Base-by-base conservation (phyloP, 2,888 invertebrate species). In the Ichneumoninae sp. region DNA sequence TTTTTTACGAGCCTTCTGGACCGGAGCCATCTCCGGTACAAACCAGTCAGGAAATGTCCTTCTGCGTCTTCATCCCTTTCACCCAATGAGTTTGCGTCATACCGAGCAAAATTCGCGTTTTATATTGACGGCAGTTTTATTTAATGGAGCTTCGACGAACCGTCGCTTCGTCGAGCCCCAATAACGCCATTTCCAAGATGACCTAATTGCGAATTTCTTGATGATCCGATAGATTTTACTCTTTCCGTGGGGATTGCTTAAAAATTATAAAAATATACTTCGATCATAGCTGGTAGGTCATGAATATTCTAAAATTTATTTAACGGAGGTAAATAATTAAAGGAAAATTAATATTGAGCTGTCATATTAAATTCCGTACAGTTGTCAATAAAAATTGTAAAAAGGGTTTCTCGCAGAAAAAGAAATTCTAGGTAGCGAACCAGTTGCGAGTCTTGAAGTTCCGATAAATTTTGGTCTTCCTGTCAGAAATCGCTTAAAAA, bases 1-100 rank as follows among this genome's bases (percentile, higher is more conserved):
- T 57, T 87, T 86, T 87, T 86, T 87, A 84, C 81, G 84, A 87
- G 79, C 83, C 86, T 81, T 73, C 82, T 83, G 83, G 83, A 86
- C 85, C 73, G 79, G 69, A 85, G 85, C 87, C 86, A 87, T 85
- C 79, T 85, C 86, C 86, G 83, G 71, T 86, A 74, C 60, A 82
- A 82, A 83, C 83, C 85, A 85, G 77, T 50, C 81, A 77, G 75
- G 85, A 79, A 86, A 85, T 81, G 78, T 86, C 81, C 63, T 81
- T 81, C 76, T 16, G 71, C 80, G 52, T 82, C 60, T 85, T 82
- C 82, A 74, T 69, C 66, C 78, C 83, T n/a, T 75, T 60, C 52
- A 13, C 52, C 44, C 73, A 40, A 52, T 60, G 57, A 40, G 36
- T 13, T 66, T 80, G 63, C 26, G 3, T 3, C 26, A 22, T 7